These are phyloP conservation scores for Trichacis sp. DNA, from an alignment of 2,888 invertebrate genomes.

Conservation along the genomic window DNA sequence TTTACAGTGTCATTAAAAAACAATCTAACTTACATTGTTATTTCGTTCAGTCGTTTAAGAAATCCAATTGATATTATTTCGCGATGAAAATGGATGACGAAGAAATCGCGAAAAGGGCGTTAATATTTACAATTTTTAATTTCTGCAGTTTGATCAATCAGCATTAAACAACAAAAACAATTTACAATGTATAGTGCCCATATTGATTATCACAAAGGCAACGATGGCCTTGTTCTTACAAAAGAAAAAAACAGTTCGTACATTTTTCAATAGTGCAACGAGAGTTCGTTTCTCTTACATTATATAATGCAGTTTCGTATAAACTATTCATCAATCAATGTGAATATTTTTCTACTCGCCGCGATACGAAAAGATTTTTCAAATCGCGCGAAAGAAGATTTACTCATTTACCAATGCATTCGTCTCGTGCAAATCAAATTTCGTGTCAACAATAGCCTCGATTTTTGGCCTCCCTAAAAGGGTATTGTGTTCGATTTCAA, in stretches of 20 bases:
- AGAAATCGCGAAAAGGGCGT: not conserved
- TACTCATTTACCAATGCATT: too few relatives aligned
- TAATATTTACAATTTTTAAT: too few relatives aligned
- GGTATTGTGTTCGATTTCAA: too few relatives aligned
- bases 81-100: too few relatives aligned
- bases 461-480: too few relatives aligned
- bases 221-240: conserved; percentile 4
- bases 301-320: conserved; percentile 9
- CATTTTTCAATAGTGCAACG: conserved; percentile 17
- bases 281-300: conserved; percentile 16
- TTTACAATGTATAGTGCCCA: conserved; percentile 11
- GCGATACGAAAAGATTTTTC: not conserved
- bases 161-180: not conserved
- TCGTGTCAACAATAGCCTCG: too few relatives aligned
- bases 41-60: not conserved
- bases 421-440: too few relatives aligned
- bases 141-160: not conserved
- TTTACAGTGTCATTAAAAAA: not conserved
- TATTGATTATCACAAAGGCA: conserved; percentile 16
- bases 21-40: conserved; percentile 1
- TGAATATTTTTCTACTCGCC: conserved; percentile 1
- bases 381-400: too few relatives aligned
- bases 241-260: conserved; percentile 16
- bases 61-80: too few relatives aligned
- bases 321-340: not conserved